phyloP scores from a whole-genome alignment of 1,140 invertebrate species.

The Harlomillsia oculata region DNA sequence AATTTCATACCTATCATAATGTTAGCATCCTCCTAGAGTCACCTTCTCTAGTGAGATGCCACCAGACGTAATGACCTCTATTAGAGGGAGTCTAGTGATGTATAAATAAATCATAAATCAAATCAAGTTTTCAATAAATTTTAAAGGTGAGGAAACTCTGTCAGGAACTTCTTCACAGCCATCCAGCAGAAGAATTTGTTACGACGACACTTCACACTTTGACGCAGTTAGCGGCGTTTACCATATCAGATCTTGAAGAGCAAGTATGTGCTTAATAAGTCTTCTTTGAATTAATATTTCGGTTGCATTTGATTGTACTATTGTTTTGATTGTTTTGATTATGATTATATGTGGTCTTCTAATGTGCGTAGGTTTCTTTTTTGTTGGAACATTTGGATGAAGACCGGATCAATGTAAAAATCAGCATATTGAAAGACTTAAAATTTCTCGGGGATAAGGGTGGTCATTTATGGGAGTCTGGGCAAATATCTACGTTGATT shows the following conservation, averaged over 20 bases:
- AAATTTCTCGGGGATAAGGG: constrained; percentile 61
- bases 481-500: constrained; percentile 55
- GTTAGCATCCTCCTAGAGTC: too few species aligned
- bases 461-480: constrained; percentile 70
- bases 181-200: constrained; percentile 80
- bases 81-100: too few species aligned
- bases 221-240: constrained; percentile 74
- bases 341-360: constrained; percentile 10
- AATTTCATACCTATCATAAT: too few species aligned
- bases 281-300: neutral
- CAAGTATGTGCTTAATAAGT: constrained; percentile 53
- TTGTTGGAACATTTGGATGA: constrained; percentile 52
- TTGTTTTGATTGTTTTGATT: constrained; percentile 3
- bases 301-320: constrained; percentile 5
- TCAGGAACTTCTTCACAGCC: constrained; percentile 68
- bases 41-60: too few species aligned
- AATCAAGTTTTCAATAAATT: too few species aligned
- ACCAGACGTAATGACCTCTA: too few species aligned
- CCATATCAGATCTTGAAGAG: constrained; percentile 78
- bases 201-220: constrained; percentile 75
- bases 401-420: constrained; percentile 59
- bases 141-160: constrained; percentile 60
- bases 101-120: too few species aligned
- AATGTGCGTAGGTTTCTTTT: constrained; percentile 44
- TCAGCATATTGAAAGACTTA: constrained; percentile 62